Evolutionary conservation across 2,888 invertebrate genomes (phyloP).

Genomic region (Sesamia inferens): DNA sequence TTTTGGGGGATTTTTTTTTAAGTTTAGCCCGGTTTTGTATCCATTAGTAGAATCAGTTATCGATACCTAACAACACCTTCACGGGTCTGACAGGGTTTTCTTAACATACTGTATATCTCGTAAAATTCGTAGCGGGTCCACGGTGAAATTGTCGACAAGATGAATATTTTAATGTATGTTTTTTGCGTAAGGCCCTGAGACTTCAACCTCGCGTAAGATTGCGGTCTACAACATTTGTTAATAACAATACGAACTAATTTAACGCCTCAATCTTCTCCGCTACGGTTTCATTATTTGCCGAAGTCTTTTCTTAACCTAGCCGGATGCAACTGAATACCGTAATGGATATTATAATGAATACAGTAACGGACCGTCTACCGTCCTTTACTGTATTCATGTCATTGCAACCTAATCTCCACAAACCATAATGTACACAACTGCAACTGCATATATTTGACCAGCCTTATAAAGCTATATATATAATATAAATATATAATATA

Average conservation of each 20-base stretch:
- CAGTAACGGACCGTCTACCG: neutral
- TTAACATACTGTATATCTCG: too few species aligned
- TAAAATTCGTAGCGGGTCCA: neutral
- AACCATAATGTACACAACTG: too few species aligned
- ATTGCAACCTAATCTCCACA: neutral
- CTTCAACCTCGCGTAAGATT: neutral
- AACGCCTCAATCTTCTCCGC: neutral
- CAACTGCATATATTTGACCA: too few species aligned
- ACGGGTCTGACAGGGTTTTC: too few species aligned
- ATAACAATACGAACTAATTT: neutral
- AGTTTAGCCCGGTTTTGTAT: too few species aligned
- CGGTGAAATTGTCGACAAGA: neutral
- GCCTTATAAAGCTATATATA: too few species aligned
- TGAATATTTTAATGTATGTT: neutral
- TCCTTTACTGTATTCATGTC: too few species aligned
- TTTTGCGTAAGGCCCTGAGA: neutral
- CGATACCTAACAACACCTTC: too few species aligned
- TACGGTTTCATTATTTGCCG: neutral
- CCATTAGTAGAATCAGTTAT: too few species aligned
- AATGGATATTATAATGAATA: too few species aligned
- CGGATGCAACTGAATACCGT: neutral
- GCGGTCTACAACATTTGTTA: neutral
- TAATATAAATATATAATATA: too few species aligned
- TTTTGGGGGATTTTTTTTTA: too few species aligned
- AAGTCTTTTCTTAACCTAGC: neutral